Conservation (phyloP, 2,888 invertebrate species). For the Criorhina ranunculi region DNA sequence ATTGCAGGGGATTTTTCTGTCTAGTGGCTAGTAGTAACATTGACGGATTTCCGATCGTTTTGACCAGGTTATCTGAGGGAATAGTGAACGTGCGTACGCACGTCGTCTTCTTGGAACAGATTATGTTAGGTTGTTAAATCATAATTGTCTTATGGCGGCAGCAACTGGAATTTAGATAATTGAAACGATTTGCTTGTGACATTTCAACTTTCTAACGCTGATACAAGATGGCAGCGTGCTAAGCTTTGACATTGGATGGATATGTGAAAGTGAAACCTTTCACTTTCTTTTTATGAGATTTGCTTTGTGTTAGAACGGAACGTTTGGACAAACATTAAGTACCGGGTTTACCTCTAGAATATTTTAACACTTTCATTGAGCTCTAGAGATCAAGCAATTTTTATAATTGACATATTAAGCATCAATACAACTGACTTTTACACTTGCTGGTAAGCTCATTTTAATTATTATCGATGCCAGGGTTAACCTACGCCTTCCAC, state of each 20-base stretch:
- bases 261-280: constrained; percentile 56
- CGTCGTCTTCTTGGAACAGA: constrained; percentile 52
- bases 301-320: not conserved
- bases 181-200: constrained; percentile 14
- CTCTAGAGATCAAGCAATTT: too few species aligned
- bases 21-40: constrained; percentile 37
- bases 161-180: constrained; percentile 27
- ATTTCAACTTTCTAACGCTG: constrained; percentile 47
- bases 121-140: constrained; percentile 23
- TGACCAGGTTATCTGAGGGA: not conserved
- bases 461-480: too few species aligned
- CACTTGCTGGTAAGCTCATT: too few species aligned
- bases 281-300: constrained; percentile 44
- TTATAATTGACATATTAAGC: too few species aligned
- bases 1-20: constrained; percentile 33
- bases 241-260: constrained; percentile 25
- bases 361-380: too few species aligned
- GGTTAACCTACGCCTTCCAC: too few species aligned
- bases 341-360: too few species aligned
- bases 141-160: constrained; percentile 36
- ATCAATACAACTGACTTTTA: too few species aligned
- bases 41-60: constrained; percentile 50
- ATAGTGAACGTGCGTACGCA: constrained; percentile 3
- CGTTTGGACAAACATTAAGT: not conserved
- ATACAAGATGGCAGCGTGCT: constrained; percentile 15